phyloP scores from a whole-genome alignment of 2,113 vertebrate genomes.

The Echinops telfairi region DNA sequence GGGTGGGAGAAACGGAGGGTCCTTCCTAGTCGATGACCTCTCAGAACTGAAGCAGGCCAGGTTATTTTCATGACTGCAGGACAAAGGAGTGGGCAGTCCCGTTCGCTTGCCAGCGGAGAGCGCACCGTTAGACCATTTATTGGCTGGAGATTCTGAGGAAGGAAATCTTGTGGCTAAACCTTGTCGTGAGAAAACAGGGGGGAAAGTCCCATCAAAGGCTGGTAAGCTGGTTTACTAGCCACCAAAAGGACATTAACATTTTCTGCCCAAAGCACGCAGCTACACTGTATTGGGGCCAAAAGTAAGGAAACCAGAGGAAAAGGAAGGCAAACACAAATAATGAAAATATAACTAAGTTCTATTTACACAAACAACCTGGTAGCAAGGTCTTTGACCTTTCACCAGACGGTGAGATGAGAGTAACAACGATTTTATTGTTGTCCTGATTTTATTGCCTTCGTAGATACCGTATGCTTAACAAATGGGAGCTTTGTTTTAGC shows the following conservation, averaged over 20 bases:
- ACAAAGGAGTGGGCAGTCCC: not conserved
- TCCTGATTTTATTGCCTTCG: too few species aligned
- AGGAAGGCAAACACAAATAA: slow-evolving; percentile 28
- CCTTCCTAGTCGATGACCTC: not conserved
- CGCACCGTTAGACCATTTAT: not conserved
- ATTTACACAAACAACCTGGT: not conserved
- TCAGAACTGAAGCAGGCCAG: not conserved
- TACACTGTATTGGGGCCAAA: slow-evolving; percentile 22
- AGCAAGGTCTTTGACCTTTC: not conserved
- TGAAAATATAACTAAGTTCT: not conserved
- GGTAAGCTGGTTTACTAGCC: not conserved
- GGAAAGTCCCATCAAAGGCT: not conserved
- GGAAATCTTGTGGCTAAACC: slow-evolving; percentile 51
- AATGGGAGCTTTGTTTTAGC: too few species aligned
- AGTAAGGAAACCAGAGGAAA: slow-evolving; percentile 5
- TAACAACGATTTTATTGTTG: not conserved
- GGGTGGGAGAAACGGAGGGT: not conserved
- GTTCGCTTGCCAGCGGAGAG: not conserved
- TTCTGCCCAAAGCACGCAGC: slow-evolving; percentile 32
- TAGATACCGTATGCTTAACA: too few species aligned
- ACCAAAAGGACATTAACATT: slow-evolving; percentile 58
- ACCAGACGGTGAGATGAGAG: not conserved
- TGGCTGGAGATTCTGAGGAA: slow-evolving; percentile 58
- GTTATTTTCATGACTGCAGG: not conserved
- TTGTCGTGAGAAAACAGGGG: not conserved